Evolutionary conservation across 2,113 vertebrate genomes (phyloP), one percentile per base, ranked within the genome.

Genomic region (Thamnophis sirtalis): DNA sequence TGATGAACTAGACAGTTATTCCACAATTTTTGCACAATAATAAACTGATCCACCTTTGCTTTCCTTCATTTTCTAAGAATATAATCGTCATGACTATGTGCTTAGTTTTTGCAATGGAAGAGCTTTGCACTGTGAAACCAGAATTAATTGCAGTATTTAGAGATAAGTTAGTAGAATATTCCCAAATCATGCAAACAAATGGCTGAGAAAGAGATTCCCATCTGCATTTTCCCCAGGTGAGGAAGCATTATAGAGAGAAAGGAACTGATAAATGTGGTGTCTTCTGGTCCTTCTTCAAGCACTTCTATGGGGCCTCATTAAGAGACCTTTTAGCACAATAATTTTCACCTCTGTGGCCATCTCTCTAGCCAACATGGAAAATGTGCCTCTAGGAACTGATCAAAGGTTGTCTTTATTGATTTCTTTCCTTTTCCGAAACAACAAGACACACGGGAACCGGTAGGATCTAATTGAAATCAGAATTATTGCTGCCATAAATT

Each of bases 291-390:
- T 96, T 94, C 92, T 97, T 96, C 92, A 95, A 96, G 94, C 88
- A 92, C 93, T 96, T 94, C 96, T 97, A 95, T 89, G 92, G 95
- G 95, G 95, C 93, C 96, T 97, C 95, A 97, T 97, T 98, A 97
- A 95, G 89, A 96, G 90, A 95, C 93, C 92, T 95, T 96, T 98
- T 96, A 96, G 93, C 95, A 95, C 91, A 95, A 95, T 95, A 95
- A 93, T 95, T 95, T 97, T 96, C 95, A 94, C 93, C 93, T 93
- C 92, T 95, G 93, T 96, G 97, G 96, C 95, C 96, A 94, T 97
- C 96, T 97, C 95, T 96, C 96, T 96, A 95, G 93, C 96, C 96
- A 97, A 95, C 93, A 94, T 93, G 94, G 89, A 92, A 96, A 97
- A 97, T 95, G 96, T 97, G 95, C 95, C 95, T 96, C 91, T 96